Evolutionary conservation across 2,113 vertebrate species (phyloP).

Genomic region (Syngnathus floridae): DNA sequence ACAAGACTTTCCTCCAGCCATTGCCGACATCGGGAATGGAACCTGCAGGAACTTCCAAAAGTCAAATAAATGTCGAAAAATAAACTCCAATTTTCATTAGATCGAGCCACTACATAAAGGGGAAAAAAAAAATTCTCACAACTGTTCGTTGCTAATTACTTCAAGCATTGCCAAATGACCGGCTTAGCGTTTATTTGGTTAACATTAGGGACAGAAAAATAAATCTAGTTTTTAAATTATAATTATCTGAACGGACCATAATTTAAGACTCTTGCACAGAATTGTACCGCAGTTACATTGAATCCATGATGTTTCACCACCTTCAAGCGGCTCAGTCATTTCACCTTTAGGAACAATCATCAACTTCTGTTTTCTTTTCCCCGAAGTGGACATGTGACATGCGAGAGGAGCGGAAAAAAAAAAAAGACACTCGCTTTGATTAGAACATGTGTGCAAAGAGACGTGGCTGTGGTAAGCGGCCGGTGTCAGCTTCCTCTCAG

Average conservation of each 20-base stretch:
- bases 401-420: slow-evolving; percentile 13
- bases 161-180: background rate
- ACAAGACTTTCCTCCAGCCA: slow-evolving; percentile 20
- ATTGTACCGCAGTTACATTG: too few relatives aligned
- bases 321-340: background rate
- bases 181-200: too few relatives aligned
- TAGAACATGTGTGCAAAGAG: background rate
- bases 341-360: slow-evolving; percentile 22
- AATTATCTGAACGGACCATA: background rate
- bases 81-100: background rate
- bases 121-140: background rate
- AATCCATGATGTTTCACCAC: too few relatives aligned
- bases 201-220: too few relatives aligned
- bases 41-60: slow-evolving; percentile 17
- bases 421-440: background rate
- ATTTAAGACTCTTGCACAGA: too few relatives aligned
- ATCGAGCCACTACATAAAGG: background rate
- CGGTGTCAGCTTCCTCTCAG: background rate
- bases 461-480: background rate
- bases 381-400: slow-evolving; percentile 20
- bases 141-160: background rate
- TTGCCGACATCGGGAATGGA: background rate
- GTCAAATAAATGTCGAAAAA: background rate
- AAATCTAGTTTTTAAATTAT: background rate
- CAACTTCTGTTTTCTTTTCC: slow-evolving; percentile 17